Base-by-base conservation (phyloP, 2,888 invertebrate species). In the Tryphoninae sp. region DNA sequence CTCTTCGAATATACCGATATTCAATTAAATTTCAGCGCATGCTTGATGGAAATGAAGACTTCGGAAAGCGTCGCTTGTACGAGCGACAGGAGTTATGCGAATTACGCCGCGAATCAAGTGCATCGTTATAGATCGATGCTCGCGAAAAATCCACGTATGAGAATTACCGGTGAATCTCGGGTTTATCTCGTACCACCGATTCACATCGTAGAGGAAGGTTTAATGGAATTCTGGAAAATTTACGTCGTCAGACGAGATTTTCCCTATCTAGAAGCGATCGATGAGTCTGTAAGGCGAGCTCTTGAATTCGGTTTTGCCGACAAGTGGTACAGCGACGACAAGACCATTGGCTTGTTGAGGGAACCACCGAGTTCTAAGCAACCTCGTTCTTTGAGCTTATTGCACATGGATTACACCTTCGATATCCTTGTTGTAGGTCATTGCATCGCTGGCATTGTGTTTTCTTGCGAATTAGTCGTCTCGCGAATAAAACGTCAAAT, bases 191-290 rank as follows among this genome's bases (percentile, higher is more conserved):
- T 78, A 8, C 74, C 77, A 1, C 49, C 72, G 11, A 62, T 83
- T 33, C 83, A 84, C 65, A 45, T 84, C 13, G 71, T 86, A 53
- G 71, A 80, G 11, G 83, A 86, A 62, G 59, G 65, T 19, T 58
- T 86, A 4, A 74, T 74, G 1, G 67, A 59, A 49, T 82, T 82
- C 76, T 85, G 83, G 84, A 78, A 74, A 11, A 83, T 82, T 1
- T 85, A 84, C 59, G 55, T 83, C 2, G 77, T 85, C 6, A 80
- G 78, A 74, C 74, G 81, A 8, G 77, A 74, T 1, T 80, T 83
- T 45, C 84, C 84, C 0, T 84, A 78, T 13, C 51, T 81, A 3
- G 7, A 13, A 7, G 64, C 68, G 13, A 61, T 85, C 0, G 61
- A 85, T 59, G 22, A 71, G 13, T 42, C 72, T 4, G n/a, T 83